Conservation (phyloP, 2,797 vertebrate species). For the Lagocephalus sceleratus region DNA sequence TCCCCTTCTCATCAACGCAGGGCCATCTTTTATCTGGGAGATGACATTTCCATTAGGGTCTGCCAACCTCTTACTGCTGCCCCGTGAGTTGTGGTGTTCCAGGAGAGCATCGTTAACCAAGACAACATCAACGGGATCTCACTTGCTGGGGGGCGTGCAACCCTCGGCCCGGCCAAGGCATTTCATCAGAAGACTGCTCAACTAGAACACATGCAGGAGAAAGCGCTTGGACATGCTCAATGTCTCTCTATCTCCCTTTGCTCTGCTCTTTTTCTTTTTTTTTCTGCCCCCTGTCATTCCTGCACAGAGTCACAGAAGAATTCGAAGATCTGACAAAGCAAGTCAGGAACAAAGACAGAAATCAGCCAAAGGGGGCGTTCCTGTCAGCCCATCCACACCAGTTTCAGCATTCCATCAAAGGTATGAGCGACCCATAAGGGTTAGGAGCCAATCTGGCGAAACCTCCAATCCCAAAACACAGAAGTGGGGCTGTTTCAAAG, state of each 20-base stretch:
- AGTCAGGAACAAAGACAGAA: conserved; percentile 40
- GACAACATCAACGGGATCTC: conserved; percentile 56
- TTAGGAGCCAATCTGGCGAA: conserved; percentile 66
- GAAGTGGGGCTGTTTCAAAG: conserved; percentile 46
- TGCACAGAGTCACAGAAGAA: conserved; percentile 29
- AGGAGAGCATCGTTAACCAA: conserved; percentile 69
- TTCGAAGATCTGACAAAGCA: conserved; percentile 55
- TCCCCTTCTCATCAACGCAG: conserved; percentile 66
- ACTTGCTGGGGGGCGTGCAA: conserved; percentile 33
- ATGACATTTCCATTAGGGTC: conserved; percentile 79
- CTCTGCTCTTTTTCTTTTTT: background rate
- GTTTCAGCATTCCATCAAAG: conserved; percentile 68
- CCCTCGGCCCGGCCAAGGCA: conserved; percentile 27
- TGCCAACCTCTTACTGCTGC: conserved; percentile 70
- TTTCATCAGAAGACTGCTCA: conserved; percentile 66
- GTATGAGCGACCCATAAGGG: conserved; percentile 54
- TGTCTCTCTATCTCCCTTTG: conserved; percentile 6
- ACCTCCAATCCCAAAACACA: conserved; percentile 46
- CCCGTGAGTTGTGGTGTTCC: conserved; percentile 69
- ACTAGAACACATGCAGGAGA: conserved; percentile 51
- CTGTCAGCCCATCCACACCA: conserved; percentile 58
- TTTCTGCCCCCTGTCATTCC: conserved; percentile 33
- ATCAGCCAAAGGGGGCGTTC: conserved; percentile 52
- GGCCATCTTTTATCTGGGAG: conserved; percentile 69
- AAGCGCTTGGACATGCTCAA: conserved; percentile 19